phyloP scores from a whole-genome alignment of 2,888 invertebrate species.

The Glaucopsyche alexis region DNA sequence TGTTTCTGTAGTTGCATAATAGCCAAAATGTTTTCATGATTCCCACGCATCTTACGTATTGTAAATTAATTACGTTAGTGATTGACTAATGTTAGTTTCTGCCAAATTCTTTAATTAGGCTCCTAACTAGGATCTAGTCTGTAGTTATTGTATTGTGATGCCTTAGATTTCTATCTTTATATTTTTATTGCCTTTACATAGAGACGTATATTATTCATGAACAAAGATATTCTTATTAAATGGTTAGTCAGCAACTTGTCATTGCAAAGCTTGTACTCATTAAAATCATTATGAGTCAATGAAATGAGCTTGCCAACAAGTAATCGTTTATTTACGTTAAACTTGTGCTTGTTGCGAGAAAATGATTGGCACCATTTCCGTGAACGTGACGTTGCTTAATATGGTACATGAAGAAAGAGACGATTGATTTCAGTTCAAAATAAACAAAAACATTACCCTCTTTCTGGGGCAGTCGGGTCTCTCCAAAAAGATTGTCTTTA shows the following conservation, averaged over 20 bases:
- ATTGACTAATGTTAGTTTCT: background rate
- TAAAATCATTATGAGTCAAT: slow-evolving; percentile 10
- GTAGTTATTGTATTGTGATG: no score
- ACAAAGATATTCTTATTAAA: background rate
- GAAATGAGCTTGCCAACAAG: slow-evolving; percentile 1
- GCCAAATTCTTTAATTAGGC: background rate
- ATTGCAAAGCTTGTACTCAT: background rate
- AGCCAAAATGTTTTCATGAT: background rate
- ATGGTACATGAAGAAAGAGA: background rate
- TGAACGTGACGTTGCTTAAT: slow-evolving; percentile 1
- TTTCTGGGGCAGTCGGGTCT: background rate
- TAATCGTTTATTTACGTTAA: background rate
- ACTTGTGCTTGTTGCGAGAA: slow-evolving; percentile 15
- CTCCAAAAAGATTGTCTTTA: background rate
- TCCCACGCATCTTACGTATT: background rate
- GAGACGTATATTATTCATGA: background rate
- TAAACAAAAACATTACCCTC: background rate
- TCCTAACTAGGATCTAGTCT: no score
- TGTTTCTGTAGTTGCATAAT: background rate
- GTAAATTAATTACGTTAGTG: background rate
- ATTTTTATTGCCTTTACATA: no score
- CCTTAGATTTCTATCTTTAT: background rate
- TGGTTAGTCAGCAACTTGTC: slow-evolving; percentile 3
- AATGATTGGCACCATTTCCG: slow-evolving; percentile 17
- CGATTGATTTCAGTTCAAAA: background rate